Evolutionary conservation across 2,113 vertebrate genomes (phyloP).

Genomic region (Gulo gulo): DNA sequence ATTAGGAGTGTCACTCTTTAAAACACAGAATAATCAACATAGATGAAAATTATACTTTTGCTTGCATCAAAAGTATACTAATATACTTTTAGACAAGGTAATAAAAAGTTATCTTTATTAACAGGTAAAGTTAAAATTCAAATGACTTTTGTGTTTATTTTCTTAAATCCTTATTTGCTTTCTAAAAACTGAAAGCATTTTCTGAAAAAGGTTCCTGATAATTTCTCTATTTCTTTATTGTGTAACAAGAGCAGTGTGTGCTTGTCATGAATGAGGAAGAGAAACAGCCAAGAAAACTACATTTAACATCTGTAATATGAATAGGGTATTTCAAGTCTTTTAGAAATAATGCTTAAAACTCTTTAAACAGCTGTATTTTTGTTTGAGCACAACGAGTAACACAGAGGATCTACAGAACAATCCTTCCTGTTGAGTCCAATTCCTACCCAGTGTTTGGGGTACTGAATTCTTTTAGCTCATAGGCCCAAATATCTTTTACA

Average conservation of each 20-base stretch:
- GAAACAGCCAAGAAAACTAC: background rate
- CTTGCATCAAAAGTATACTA: background rate
- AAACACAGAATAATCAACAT: background rate
- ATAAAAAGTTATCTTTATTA: conserved; percentile 6
- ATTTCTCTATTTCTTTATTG: conserved; percentile 18
- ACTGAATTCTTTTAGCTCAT: conserved; percentile 37
- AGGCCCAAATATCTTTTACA: background rate
- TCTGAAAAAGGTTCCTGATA: background rate
- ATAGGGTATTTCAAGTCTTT: background rate
- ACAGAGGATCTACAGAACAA: background rate
- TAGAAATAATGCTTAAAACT: background rate
- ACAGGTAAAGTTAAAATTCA: background rate
- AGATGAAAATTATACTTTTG: background rate
- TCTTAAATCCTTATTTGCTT: conserved; percentile 33
- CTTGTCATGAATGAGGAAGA: background rate
- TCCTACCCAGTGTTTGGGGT: background rate
- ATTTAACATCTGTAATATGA: conserved; percentile 26
- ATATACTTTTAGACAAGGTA: background rate
- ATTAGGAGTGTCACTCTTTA: conserved; percentile 25
- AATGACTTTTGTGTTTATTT: conserved; percentile 24
- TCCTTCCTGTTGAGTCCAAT: background rate
- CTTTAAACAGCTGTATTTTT: conserved; percentile 46
- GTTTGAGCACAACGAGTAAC: conserved; percentile 14
- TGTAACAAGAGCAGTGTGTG: background rate
- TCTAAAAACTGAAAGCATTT: conserved; percentile 14